A percentile compares a stretch with the other conserved stretches of the same genome.
Conservation (phyloP, 1,140 invertebrate species). For the Drosophila auraria region DNA sequence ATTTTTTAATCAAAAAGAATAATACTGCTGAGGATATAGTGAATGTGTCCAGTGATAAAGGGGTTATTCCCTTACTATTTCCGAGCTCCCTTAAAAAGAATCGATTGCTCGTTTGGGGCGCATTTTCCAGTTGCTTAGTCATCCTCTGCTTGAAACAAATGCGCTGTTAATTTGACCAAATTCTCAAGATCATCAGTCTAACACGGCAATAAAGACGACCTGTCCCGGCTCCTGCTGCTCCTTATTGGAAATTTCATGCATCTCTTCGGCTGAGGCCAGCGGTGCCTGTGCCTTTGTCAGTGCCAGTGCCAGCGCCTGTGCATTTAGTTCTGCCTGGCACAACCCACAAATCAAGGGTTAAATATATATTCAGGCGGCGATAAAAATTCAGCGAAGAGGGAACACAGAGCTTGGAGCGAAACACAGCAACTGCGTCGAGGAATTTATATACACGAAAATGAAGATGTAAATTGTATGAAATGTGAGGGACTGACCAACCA, state of each 20-base stretch:
- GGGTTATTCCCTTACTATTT: neutral
- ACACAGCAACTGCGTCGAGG: constrained; percentile 44
- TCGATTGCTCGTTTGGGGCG: neutral
- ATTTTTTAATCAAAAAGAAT: neutral
- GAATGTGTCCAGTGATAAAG: too few species aligned
- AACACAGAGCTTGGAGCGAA: constrained; percentile 42
- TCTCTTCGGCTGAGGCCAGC: constrained; percentile 11
- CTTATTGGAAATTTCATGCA: constrained; percentile 24
- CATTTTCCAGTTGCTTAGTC: neutral
- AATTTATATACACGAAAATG: constrained; percentile 67
- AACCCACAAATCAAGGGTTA: constrained; percentile 76
- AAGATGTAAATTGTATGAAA: constrained; percentile 82
- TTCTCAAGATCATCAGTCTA: constrained; percentile 66
- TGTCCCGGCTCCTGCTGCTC: constrained; percentile 17
- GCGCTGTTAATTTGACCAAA: constrained; percentile 73
- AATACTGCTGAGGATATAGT: too few species aligned
- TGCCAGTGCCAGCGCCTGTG: neutral
- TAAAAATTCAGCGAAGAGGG: constrained; percentile 43
- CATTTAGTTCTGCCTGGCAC: constrained; percentile 42
- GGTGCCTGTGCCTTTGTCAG: constrained; percentile 7
- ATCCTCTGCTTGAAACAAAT: constrained; percentile 17
- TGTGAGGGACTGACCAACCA: constrained; percentile 72
- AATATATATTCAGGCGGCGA: constrained; percentile 76
- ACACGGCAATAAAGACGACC: constrained; percentile 26
- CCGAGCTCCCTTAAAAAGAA: neutral